Base-by-base conservation (phyloP, 2,113 vertebrate genomes). In the Corydoras sp. region DNA sequence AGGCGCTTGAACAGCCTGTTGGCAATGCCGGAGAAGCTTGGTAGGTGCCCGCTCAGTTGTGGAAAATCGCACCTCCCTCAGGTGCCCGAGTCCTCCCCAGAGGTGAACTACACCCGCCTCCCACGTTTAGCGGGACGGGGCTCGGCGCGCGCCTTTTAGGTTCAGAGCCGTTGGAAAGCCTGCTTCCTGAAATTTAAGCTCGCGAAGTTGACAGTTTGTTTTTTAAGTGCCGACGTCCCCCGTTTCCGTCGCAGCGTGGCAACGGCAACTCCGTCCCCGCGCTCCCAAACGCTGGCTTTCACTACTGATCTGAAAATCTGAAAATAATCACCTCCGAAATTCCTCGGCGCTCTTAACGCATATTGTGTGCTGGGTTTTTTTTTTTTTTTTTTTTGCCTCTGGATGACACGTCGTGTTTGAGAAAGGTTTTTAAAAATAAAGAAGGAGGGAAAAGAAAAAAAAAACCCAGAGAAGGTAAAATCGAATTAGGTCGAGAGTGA, bases 391-490 rank as follows among this genome's bases (percentile, higher is more conserved):
- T 24, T 24, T 24, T 24, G 18, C 18, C 18, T 24, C 18, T 24
- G 18, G 18, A 24, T 24, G 18, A 24, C 18, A 24, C 18, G 18
- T 24, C 18, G 18, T 24, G 18, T 24, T 24, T 24, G 18, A 24
- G 18, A 24, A 24, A 24, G 18, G 18, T 24, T 24, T 24, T 24
- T 24, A 24, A 24, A 24, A 24, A 24, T 24, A 24, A 63, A 69
- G 85, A 43, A 43, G 4, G 7, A 43, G 7, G 7, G 4, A 71
- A 81, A 70, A 65, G 55, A 35, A 55, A 58, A 83, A 88, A 86
- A 79, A 85, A 85, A 86, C 88, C 87, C 83, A 86, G 65, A 64
- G 82, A 81, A 84, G 84, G 85, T 88, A 86, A 89, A 80, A 89
- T 89, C 84, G 84, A 88, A 89, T 90, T 90, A 86, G 68, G 84